These are phyloP conservation scores for Zaprionus africanus DNA, from an alignment of 1,140 invertebrate species.

Conservation along the genomic window DNA sequence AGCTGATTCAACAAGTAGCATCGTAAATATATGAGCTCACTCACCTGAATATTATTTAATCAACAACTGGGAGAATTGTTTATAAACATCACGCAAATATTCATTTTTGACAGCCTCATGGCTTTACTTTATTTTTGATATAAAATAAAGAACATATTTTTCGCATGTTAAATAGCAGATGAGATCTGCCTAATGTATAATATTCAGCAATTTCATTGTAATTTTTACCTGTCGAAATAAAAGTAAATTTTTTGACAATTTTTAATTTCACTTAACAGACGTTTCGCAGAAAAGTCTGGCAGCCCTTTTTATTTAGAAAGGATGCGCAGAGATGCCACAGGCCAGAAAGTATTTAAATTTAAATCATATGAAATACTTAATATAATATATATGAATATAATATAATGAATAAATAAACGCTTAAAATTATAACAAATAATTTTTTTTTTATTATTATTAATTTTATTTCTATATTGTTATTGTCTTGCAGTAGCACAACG, in stretches of 20 bases:
- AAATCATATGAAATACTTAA: neutral
- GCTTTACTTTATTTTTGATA: neutral
- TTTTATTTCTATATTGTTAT: neutral
- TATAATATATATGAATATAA: neutral
- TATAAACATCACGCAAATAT: neutral
- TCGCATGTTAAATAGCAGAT: neutral
- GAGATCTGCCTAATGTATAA: neutral
- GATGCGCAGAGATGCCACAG: neutral
- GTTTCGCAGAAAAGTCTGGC: conserved; percentile 1
- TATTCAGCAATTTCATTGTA: neutral
- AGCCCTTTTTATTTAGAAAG: neutral
- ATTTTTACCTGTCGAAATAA: neutral
- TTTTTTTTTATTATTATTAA: neutral
- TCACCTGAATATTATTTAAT: neutral
- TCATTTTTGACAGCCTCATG: neutral
- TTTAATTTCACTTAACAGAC: neutral
- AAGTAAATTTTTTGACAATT: neutral
- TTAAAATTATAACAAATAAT: neutral
- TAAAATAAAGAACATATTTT: neutral
- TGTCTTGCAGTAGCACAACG: neutral
- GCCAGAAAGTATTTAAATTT: neutral
- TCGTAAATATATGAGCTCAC: neutral
- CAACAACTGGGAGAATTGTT: neutral
- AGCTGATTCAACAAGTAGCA: neutral
- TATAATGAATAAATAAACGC: neutral